Evolutionary conservation across 2,888 invertebrate genomes (phyloP).

Genomic region (Acleris laterana): DNA sequence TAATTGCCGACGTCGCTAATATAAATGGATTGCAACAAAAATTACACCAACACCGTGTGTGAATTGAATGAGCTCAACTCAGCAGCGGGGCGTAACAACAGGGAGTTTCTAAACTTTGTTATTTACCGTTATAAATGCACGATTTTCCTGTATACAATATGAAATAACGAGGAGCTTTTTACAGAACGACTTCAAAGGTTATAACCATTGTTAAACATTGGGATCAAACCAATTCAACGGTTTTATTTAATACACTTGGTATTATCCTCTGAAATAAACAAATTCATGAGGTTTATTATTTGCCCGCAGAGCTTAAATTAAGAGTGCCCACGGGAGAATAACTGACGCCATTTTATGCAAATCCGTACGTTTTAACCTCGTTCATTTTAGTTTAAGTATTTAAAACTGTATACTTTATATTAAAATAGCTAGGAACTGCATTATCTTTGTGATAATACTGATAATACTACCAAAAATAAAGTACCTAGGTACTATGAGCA

Average conservation of each 20-base stretch:
- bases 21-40: slow-evolving; percentile 31
- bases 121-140: too few species aligned
- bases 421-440: neutral
- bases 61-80: neutral
- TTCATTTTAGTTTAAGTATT: slow-evolving; percentile 17
- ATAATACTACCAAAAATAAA: too few species aligned
- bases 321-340: slow-evolving; percentile 10
- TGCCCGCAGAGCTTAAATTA: slow-evolving; percentile 15
- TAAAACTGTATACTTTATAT: slow-evolving; percentile 7
- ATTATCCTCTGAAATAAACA: slow-evolving; percentile 12
- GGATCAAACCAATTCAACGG: too few species aligned
- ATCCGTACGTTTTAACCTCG: slow-evolving; percentile 16
- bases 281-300: slow-evolving; percentile 23
- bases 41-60: slow-evolving; percentile 10
- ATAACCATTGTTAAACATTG: too few species aligned
- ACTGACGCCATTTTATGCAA: slow-evolving; percentile 22
- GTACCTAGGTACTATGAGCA: too few species aligned
- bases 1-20: slow-evolving; percentile 30
- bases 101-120: too few species aligned
- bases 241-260: too few species aligned
- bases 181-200: too few species aligned
- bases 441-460: too few species aligned
- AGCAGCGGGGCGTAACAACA: too few species aligned
- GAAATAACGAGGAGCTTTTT: too few species aligned
- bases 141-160: too few species aligned